phyloP scores from a whole-genome alignment of 2,888 invertebrate genomes.

The Thymelicus lineola region DNA sequence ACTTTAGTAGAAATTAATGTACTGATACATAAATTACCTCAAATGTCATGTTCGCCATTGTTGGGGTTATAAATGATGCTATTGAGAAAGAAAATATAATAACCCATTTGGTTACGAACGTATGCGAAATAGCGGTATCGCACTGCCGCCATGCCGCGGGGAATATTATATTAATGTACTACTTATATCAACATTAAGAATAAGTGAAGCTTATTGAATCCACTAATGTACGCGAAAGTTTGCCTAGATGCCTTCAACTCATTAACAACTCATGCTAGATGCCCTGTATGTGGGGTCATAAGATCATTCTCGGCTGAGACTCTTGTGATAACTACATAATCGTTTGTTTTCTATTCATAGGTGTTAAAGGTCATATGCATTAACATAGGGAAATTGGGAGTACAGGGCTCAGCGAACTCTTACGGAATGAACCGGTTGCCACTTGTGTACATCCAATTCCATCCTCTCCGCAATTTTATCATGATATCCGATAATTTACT shows the following conservation, averaged over 20 bases:
- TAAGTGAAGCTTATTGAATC: neutral
- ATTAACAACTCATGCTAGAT: too few relatives aligned
- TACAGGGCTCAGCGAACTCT: too few relatives aligned
- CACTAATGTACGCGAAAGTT: neutral
- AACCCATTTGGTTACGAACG: slow-evolving; percentile 18
- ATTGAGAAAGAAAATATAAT: slow-evolving; percentile 38
- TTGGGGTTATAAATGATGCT: slow-evolving; percentile 36
- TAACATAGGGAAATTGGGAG: too few relatives aligned
- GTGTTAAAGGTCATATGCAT: too few relatives aligned
- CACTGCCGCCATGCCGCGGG: slow-evolving; percentile 27
- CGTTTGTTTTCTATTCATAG: too few relatives aligned
- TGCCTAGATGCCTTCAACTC: neutral
- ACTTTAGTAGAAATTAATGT: slow-evolving; percentile 38
- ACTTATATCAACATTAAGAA: slow-evolving; percentile 11
- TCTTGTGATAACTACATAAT: too few relatives aligned
- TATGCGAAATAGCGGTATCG: slow-evolving; percentile 32
- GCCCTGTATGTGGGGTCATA: too few relatives aligned
- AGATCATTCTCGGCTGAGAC: too few relatives aligned
- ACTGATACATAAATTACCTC: slow-evolving; percentile 35
- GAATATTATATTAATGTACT: slow-evolving; percentile 14
- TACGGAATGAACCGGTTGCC: too few relatives aligned
- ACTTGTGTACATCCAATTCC: too few relatives aligned
- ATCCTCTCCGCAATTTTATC: too few relatives aligned
- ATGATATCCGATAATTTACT: too few relatives aligned
- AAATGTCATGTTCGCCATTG: slow-evolving; percentile 36